These are phyloP conservation scores for Crypturellus undulatus DNA, from an alignment of 2,113 vertebrate genomes.

Conservation along the genomic window DNA sequence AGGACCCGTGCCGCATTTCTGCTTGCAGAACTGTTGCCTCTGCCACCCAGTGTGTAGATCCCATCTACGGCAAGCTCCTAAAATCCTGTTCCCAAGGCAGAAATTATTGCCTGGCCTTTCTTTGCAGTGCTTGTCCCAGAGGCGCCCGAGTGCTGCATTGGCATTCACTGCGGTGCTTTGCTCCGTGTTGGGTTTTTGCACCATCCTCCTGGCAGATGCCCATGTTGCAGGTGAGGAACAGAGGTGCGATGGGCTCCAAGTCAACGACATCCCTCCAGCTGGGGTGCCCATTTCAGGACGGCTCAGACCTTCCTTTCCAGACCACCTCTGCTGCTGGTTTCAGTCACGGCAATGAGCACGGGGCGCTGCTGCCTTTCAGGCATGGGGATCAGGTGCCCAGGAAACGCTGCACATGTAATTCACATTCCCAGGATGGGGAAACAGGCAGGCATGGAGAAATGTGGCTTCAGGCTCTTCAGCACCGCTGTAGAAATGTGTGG, in stretches of 20 bases:
- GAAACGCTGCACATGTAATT: background rate
- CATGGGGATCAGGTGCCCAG: background rate
- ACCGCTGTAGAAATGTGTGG: background rate
- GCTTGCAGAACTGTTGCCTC: background rate
- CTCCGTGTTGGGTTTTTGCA: background rate
- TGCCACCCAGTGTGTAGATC: background rate
- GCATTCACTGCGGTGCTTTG: no score
- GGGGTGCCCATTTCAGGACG: background rate
- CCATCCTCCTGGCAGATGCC: background rate
- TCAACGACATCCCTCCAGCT: background rate
- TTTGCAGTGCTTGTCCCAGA: background rate
- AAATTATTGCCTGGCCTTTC: background rate
- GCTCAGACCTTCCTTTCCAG: background rate
- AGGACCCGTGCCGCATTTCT: background rate
- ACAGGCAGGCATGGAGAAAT: background rate
- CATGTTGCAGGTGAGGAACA: background rate
- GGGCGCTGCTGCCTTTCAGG: rapidly evolving
- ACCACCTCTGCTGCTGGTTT: background rate
- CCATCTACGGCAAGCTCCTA: background rate
- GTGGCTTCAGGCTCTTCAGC: background rate
- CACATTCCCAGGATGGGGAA: background rate
- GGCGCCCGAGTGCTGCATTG: background rate
- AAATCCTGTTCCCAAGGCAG: background rate
- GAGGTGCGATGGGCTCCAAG: background rate
- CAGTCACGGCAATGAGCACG: background rate